Percentiles rank a stretch among this genome's conserved stretches.
Conservation (phyloP, 1,140 invertebrate species). For the Hydropsyche tenuis region DNA sequence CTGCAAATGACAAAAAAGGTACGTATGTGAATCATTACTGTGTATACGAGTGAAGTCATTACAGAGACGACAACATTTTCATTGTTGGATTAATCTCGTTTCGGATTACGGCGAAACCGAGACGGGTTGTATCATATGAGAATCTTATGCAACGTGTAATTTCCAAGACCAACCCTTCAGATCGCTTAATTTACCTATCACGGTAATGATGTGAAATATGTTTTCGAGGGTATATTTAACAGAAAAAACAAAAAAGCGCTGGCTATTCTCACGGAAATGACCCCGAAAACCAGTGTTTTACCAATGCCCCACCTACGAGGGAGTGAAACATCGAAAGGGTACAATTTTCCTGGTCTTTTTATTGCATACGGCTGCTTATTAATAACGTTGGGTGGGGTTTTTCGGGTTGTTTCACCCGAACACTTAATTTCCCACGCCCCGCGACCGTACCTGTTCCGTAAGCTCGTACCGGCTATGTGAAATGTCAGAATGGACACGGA, state of each 20-base stretch:
- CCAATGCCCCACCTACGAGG: slow-evolving; percentile 7
- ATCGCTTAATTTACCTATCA: background rate
- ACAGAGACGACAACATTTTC: slow-evolving; percentile 46
- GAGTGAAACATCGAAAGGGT: slow-evolving; percentile 27
- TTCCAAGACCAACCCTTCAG: background rate
- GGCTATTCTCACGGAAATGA: slow-evolving; percentile 37
- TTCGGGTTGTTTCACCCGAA: slow-evolving; percentile 23
- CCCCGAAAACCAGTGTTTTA: slow-evolving; percentile 23
- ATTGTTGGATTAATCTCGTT: slow-evolving; percentile 33
- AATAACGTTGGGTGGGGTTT: slow-evolving; percentile 20
- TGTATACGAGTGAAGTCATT: slow-evolving; percentile 40
- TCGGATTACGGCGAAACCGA: background rate
- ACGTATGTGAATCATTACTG: slow-evolving; percentile 29
- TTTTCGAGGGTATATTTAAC: too few relatives aligned
- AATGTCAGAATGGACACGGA: slow-evolving; percentile 19
- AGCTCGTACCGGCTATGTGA: slow-evolving; percentile 29
- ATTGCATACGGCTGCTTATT: slow-evolving; percentile 32
- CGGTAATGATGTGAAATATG: background rate
- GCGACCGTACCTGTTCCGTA: slow-evolving; percentile 21
- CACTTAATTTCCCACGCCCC: slow-evolving; percentile 42
- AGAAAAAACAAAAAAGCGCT: background rate
- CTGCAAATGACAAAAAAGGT: slow-evolving; percentile 65
- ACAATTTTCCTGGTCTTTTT: slow-evolving; percentile 36
- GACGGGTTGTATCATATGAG: too few relatives aligned
- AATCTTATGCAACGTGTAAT: too few relatives aligned